A percentile compares a stretch with the other conserved stretches of the same genome.
phyloP scores from a whole-genome alignment of 92 coral and sea anemone species.

The Paragorgia papillata region DNA sequence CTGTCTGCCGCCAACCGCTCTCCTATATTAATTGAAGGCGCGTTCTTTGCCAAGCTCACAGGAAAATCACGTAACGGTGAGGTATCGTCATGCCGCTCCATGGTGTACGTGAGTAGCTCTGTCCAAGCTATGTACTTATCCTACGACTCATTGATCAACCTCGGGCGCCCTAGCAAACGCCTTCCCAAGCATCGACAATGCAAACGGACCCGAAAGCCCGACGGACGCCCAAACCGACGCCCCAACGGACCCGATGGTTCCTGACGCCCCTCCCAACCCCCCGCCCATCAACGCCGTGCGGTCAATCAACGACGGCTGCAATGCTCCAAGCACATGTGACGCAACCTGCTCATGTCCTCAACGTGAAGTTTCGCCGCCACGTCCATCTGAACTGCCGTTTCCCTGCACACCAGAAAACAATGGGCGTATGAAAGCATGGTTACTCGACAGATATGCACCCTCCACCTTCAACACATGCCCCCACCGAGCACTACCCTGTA shows the following conservation, averaged over 20 bases:
- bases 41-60: conserved; percentile 72
- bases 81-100: conserved; percentile 61
- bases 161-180: conserved; percentile 49
- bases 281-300: no score
- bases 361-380: conserved; percentile 35
- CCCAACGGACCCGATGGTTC: conserved; percentile 10
- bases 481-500: conserved; percentile 47
- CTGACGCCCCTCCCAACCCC: no score
- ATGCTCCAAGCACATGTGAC: conserved; percentile 8
- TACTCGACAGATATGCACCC: conserved; percentile 44
- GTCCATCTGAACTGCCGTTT: conserved; percentile 47
- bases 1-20: conserved; percentile 80
- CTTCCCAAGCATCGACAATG: conserved; percentile 39
- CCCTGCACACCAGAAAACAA: conserved; percentile 42
- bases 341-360: conserved; percentile 52
- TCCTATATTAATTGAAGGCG: conserved; percentile 74
- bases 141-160: conserved; percentile 66
- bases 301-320: conserved; percentile 58
- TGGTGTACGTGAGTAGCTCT: conserved; percentile 68
- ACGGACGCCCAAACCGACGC: background rate
- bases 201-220: background rate
- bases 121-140: conserved; percentile 70
- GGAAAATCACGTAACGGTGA: conserved; percentile 42
- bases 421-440: conserved; percentile 49
- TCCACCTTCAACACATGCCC: conserved; percentile 69